Percentiles rank a stretch among this genome's conserved stretches.
These are phyloP conservation scores for Pseudolycoriella hygida DNA, from an alignment of 2,888 invertebrate genomes.

Conservation along the genomic window DNA sequence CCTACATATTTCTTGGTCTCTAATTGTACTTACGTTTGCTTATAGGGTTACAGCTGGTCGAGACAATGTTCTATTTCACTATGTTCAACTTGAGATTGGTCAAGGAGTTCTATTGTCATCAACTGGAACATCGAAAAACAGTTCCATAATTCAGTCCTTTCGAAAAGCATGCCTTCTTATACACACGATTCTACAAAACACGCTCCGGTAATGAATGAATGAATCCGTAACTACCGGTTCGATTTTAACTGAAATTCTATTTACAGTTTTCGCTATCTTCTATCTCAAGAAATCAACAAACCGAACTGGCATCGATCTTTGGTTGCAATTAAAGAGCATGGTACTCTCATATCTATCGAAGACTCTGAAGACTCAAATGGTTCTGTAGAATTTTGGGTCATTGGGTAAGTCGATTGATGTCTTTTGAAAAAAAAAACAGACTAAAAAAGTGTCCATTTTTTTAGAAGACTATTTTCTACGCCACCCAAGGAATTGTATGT, in stretches of 20 bases:
- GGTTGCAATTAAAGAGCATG: conserved; percentile 69
- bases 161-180: conserved; percentile 51
- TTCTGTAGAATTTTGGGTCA: conserved; percentile 48
- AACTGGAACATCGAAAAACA: conserved; percentile 22
- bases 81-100: conserved; percentile 49
- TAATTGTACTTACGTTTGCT: not conserved
- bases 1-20: too few species aligned
- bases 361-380: not conserved
- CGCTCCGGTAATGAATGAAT: conserved; percentile 31
- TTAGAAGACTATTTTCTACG: conserved; percentile 54
- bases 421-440: too few species aligned
- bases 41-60: conserved; percentile 46
- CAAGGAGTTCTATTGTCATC: conserved; percentile 56
- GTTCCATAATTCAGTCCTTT: conserved; percentile 50
- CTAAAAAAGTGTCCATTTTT: too few species aligned
- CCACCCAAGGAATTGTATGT: conserved; percentile 70
- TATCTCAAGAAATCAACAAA: conserved; percentile 26
- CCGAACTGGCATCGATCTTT: conserved; percentile 31
- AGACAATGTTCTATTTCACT: conserved; percentile 58
- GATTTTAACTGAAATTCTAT: not conserved
- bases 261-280: conserved; percentile 16
- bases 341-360: conserved; percentile 48
- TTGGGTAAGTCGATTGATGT: conserved; percentile 39
- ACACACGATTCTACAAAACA: conserved; percentile 52
- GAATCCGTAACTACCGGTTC: not conserved